A percentile compares a stretch with the other conserved stretches of the same genome.
Conservation (phyloP, 1,140 invertebrate genomes). For the Carcinoscorpius rotundicauda region DNA sequence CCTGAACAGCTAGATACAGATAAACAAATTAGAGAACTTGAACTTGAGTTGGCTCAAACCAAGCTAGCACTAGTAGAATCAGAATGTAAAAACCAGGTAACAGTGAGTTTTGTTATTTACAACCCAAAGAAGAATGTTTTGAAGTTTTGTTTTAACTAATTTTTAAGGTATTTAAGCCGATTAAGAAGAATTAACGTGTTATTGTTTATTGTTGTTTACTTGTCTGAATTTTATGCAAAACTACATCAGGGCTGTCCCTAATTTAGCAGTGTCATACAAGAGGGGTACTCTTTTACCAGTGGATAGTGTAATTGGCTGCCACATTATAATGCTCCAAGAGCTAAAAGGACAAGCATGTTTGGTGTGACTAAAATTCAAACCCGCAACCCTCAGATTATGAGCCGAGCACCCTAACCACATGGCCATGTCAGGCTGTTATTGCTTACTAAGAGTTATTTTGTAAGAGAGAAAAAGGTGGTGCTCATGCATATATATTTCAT, state of each 20-base stretch:
- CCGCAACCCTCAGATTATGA: too few relatives aligned
- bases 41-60: constrained; percentile 88
- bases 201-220: constrained; percentile 5
- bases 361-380: too few relatives aligned
- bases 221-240: background rate
- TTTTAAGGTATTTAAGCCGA: constrained; percentile 10
- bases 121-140: background rate
- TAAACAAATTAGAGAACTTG: constrained; percentile 69
- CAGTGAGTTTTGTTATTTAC: constrained; percentile 6
- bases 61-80: constrained; percentile 94
- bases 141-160: constrained; percentile 2
- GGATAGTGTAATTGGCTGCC: too few relatives aligned
- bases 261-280: background rate
- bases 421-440: too few relatives aligned
- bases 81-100: constrained; percentile 86
- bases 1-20: constrained; percentile 20
- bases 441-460: too few relatives aligned
- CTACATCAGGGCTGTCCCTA: constrained; percentile 3
- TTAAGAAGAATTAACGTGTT: background rate
- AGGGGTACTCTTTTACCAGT: background rate
- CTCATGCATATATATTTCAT: too few relatives aligned
- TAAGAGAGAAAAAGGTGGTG: too few relatives aligned
- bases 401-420: too few relatives aligned
- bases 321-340: too few relatives aligned
- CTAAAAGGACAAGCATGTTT: too few relatives aligned